Evolutionary conservation across 2,888 invertebrate genomes (phyloP).

Genomic region (Iphiclides podalirius): DNA sequence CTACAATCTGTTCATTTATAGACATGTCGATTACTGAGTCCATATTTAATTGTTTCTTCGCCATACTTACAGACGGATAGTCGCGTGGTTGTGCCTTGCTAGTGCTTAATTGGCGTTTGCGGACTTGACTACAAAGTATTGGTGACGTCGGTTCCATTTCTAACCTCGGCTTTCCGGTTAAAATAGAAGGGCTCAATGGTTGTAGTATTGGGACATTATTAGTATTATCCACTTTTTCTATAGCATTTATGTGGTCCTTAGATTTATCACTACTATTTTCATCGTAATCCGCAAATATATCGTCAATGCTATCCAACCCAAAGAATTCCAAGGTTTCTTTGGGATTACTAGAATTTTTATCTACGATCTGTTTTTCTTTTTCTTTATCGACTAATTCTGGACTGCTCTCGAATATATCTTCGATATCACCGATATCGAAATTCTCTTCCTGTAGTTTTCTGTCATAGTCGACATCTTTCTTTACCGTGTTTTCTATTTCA

Average conservation of each 20-base stretch:
- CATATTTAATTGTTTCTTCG: constrained; percentile 42
- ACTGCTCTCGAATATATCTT: constrained; percentile 59
- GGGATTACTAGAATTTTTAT: constrained; percentile 33
- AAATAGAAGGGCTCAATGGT: constrained; percentile 60
- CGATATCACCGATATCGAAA: constrained; percentile 65
- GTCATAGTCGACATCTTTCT: not conserved
- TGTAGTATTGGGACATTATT: constrained; percentile 14
- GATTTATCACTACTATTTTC: constrained; percentile 38
- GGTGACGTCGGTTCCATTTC: constrained; percentile 48
- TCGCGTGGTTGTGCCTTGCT: constrained; percentile 37
- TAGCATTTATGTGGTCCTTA: constrained; percentile 16
- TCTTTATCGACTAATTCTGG: constrained; percentile 39
- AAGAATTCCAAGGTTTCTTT: constrained; percentile 56
- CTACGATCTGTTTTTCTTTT: constrained; percentile 23
- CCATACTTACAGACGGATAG: constrained; percentile 41
- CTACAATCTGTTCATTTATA: constrained; percentile 2
- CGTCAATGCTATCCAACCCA: constrained; percentile 69
- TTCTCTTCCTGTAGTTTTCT: constrained; percentile 39
- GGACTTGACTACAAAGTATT: constrained; percentile 54
- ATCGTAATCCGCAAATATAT: constrained; percentile 65
- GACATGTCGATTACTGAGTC: constrained; percentile 29
- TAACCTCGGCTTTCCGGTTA: constrained; percentile 47
- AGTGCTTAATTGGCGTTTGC: constrained; percentile 47
- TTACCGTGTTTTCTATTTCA: constrained; percentile 13
- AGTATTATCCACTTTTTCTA: constrained; percentile 7